phyloP scores from a whole-genome alignment of 2,113 vertebrate species.

The Sardina pilchardus region DNA sequence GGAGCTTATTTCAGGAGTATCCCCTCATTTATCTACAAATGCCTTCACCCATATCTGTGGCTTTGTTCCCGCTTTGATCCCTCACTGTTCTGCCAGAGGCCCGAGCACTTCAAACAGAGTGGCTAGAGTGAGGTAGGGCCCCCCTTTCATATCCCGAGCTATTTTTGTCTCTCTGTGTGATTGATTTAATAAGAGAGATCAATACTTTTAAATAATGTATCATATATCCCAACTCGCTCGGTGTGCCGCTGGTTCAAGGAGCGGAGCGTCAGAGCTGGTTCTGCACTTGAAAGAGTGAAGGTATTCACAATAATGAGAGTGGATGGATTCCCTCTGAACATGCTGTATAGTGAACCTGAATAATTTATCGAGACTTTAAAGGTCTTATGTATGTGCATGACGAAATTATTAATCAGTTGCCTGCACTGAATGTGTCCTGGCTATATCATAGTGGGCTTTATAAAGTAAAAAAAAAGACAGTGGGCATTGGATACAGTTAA shows the following conservation, averaged over 20 bases:
- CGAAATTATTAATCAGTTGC: conserved; percentile 60
- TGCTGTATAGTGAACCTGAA: conserved; percentile 52
- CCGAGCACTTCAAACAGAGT: conserved; percentile 66
- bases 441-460: neutral
- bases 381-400: conserved; percentile 51
- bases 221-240: conserved; percentile 34
- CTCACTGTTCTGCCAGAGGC: conserved; percentile 66
- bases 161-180: conserved; percentile 53
- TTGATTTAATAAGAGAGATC: conserved; percentile 69
- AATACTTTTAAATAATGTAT: conserved; percentile 70
- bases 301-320: conserved; percentile 55
- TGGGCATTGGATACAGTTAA: neutral
- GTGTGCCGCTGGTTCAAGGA: conserved; percentile 19
- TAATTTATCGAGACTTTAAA: conserved; percentile 62
- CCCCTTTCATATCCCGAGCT: conserved; percentile 54
- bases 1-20: conserved; percentile 55
- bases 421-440: conserved; percentile 9
- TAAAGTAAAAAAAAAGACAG: neutral
- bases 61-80: conserved; percentile 69
- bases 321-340: conserved; percentile 47
- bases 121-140: conserved; percentile 52
- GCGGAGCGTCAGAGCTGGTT: conserved; percentile 49
- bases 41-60: conserved; percentile 55
- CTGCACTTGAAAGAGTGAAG: conserved; percentile 43
- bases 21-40: conserved; percentile 56